phyloP scores from a whole-genome alignment of 2,888 invertebrate genomes.

The Tipula vernalis region DNA sequence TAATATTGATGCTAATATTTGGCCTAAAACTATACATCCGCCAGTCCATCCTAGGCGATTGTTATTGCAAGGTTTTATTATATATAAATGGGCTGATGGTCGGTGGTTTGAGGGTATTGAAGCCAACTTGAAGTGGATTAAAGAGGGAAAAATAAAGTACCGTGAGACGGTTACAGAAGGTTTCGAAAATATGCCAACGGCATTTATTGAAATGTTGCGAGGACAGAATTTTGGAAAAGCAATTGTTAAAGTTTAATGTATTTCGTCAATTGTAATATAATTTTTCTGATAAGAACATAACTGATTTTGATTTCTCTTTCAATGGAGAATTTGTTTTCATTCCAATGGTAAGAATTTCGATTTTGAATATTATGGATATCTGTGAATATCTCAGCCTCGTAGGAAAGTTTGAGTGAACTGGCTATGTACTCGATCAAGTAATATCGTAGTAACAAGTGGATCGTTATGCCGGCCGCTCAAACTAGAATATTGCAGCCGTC shows the following conservation, averaged over 20 bases:
- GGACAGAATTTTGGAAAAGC: conserved; percentile 12
- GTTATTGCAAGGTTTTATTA: conserved; percentile 42
- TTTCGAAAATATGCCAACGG: conserved; percentile 29
- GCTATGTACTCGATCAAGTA: too few relatives aligned
- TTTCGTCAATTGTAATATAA: conserved; percentile 40
- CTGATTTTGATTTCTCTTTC: too few relatives aligned
- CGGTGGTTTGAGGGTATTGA: conserved; percentile 50
- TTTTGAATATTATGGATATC: too few relatives aligned
- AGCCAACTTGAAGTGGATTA: conserved; percentile 48
- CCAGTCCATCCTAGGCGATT: conserved; percentile 47
- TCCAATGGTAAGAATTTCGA: too few relatives aligned
- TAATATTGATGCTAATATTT: conserved; percentile 35
- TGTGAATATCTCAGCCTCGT: too few relatives aligned
- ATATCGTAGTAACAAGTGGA: too few relatives aligned
- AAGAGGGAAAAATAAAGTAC: conserved; percentile 55
- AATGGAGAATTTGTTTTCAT: too few relatives aligned
- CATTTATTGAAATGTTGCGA: too few relatives aligned
- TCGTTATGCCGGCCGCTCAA: too few relatives aligned
- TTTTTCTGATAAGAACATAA: too few relatives aligned
- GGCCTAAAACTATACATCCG: conserved; percentile 11
- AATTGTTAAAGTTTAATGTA: conserved; percentile 20
- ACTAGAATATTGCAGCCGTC: too few relatives aligned
- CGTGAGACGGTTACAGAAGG: conserved; percentile 56
- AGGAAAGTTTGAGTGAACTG: too few relatives aligned
- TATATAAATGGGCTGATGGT: conserved; percentile 38